Evolutionary conservation across 30 jellyfish, hydroid and myxozoan species (phyloP).

Genomic region (Turritopsis dohrnii): DNA sequence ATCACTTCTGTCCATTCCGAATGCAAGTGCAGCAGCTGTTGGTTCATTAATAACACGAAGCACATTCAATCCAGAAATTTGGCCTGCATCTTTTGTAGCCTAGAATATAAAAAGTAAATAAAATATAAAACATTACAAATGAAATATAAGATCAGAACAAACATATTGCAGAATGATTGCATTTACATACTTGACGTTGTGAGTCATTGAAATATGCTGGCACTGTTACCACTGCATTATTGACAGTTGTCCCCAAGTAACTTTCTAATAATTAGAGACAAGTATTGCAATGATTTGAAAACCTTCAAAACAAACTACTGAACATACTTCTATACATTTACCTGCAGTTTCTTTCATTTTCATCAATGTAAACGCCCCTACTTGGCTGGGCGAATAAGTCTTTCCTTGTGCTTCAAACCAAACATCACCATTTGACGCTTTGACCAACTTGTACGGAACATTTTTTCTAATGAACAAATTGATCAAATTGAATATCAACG

Average conservation of each 20-base stretch:
- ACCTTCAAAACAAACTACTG: neutral
- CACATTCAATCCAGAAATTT: constrained; percentile 89
- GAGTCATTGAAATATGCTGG: constrained; percentile 98
- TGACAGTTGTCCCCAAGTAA: constrained; percentile 73
- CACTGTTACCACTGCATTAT: constrained; percentile 92
- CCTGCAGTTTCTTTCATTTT: constrained; percentile 99
- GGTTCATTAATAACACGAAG: constrained; percentile 94
- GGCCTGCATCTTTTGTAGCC: constrained; percentile 99
- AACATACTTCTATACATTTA: neutral
- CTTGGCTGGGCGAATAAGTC: constrained; percentile 82
- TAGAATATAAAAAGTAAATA: neutral
- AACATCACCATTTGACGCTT: constrained; percentile 87
- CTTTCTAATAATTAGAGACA: constrained; percentile 60
- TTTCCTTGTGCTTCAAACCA: constrained; percentile 98
- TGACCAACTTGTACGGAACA: constrained; percentile 73
- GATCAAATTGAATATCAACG: too few species aligned
- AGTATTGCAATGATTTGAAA: neutral
- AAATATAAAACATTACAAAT: neutral
- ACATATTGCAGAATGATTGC: too few species aligned
- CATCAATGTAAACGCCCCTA: constrained; percentile 75
- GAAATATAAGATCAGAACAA: neutral
- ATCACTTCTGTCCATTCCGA: constrained; percentile 96
- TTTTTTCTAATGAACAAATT: constrained; percentile 37
- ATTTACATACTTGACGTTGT: constrained; percentile 88
- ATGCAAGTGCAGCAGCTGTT: constrained; percentile 99